A percentile compares a stretch with the other conserved stretches of the same genome.
Conservation (phyloP, 2,888 invertebrate genomes). For the Campopleginae sp. region DNA sequence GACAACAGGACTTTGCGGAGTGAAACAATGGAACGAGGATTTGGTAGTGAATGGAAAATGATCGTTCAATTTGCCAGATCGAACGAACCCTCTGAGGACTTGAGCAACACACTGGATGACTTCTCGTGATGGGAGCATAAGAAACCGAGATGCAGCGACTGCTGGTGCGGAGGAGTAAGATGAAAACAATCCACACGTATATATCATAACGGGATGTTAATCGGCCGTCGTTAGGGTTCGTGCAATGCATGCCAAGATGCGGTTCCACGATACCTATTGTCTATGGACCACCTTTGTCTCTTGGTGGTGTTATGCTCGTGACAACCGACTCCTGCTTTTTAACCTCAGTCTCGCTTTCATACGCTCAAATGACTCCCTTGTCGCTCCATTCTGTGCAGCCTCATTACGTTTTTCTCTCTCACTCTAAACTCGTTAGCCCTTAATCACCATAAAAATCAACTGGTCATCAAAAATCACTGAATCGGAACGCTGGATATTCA, state of each 20-base stretch:
- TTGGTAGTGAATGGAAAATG: constrained; percentile 63
- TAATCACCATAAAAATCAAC: constrained; percentile 46
- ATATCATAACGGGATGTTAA: constrained; percentile 73
- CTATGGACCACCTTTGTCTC: constrained; percentile 73
- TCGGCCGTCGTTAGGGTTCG: constrained; percentile 78
- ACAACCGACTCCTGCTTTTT: constrained; percentile 80
- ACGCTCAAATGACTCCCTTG: constrained; percentile 82
- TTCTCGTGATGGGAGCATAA: constrained; percentile 59
- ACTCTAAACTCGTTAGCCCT: constrained; percentile 64
- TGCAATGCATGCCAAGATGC: constrained; percentile 82
- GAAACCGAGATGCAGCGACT: constrained; percentile 65
- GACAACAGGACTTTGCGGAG: constrained; percentile 21
- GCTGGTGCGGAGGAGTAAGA: constrained; percentile 44
- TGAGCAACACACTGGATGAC: constrained; percentile 28
- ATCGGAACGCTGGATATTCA: not conserved
- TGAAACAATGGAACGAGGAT: constrained; percentile 54
- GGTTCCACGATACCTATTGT: constrained; percentile 81
- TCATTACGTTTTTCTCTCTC: constrained; percentile 64
- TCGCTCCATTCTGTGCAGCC: constrained; percentile 70
- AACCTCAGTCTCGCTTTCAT: constrained; percentile 79
- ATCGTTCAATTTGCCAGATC: constrained; percentile 73
- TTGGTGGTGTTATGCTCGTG: constrained; percentile 73
- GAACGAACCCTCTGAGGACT: constrained; percentile 59
- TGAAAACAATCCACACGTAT: constrained; percentile 16
- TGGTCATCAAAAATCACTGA: not conserved